Evolutionary conservation across 1,140 invertebrate species (phyloP).

Genomic region (Drosophila pseudoobscura): DNA sequence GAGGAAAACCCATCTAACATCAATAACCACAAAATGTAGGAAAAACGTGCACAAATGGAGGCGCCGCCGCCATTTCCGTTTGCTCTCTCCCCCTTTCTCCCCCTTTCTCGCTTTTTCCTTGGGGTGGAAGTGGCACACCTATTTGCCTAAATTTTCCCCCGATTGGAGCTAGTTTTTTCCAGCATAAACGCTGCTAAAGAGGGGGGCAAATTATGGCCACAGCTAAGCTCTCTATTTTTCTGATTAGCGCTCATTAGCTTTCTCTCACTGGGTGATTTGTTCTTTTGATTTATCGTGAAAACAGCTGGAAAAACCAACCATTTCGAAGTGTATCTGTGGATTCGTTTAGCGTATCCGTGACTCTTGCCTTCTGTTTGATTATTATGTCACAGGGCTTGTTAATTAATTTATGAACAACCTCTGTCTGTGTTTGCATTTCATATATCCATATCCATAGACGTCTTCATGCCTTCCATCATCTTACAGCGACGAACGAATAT

Average conservation of each 20-base stretch:
- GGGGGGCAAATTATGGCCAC: slow-evolving; percentile 17
- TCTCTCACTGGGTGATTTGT: not conserved
- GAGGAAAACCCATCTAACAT: not conserved
- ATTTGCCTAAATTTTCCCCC: slow-evolving; percentile 42
- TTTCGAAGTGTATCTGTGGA: slow-evolving; percentile 1
- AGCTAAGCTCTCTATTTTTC: not conserved
- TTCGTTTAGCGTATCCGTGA: slow-evolving; percentile 11
- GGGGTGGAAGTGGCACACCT: slow-evolving; percentile 8
- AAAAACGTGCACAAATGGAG: slow-evolving; percentile 18
- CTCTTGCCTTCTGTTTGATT: slow-evolving; percentile 38
- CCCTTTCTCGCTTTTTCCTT: not conserved
- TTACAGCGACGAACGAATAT: slow-evolving; percentile 4
- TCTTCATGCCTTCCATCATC: slow-evolving; percentile 39
- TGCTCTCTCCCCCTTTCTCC: not conserved
- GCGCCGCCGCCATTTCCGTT: slow-evolving; percentile 11
- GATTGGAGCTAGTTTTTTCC: slow-evolving; percentile 47
- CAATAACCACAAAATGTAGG: slow-evolving; percentile 8
- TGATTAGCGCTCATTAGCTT: slow-evolving; percentile 19
- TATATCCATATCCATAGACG: slow-evolving; percentile 4
- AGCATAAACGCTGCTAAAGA: slow-evolving; percentile 35
- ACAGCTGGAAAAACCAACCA: not conserved
- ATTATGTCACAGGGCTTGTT: slow-evolving; percentile 76
- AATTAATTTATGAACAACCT: slow-evolving; percentile 66
- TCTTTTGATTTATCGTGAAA: not conserved
- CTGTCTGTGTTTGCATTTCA: slow-evolving; percentile 12